Conservation (phyloP, 2,797 vertebrate species). For the Eulemur mongoz region DNA sequence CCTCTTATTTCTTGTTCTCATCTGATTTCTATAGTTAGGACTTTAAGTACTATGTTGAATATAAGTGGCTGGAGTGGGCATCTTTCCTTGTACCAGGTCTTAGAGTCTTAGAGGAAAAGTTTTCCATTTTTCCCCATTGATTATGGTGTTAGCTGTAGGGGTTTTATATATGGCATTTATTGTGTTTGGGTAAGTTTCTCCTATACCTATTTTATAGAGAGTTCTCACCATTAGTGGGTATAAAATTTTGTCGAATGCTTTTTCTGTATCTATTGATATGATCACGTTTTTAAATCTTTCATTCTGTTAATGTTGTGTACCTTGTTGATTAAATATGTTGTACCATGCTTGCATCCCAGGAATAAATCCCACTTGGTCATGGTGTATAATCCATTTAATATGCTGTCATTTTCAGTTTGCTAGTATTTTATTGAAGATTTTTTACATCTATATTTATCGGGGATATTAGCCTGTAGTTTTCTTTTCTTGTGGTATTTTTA, state of each 20-base stretch:
- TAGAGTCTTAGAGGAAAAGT: neutral
- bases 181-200: neutral
- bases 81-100: neutral
- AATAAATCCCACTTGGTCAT: neutral
- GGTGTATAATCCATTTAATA: neutral
- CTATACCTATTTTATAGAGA: neutral
- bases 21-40: neutral
- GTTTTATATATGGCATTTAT: neutral
- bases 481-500: neutral
- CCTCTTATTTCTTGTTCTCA: too few relatives aligned
- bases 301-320: neutral
- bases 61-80: neutral
- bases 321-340: neutral
- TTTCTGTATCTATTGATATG: neutral
- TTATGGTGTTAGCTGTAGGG: neutral
- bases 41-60: neutral
- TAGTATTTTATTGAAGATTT: neutral
- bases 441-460: neutral
- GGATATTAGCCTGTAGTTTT: neutral
- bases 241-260: neutral
- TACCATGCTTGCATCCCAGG: neutral
- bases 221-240: neutral
- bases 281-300: neutral
- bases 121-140: neutral
- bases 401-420: neutral